Evolutionary conservation across 1,140 invertebrate species (phyloP).

Genomic region (Agraylea sexmaculata): DNA sequence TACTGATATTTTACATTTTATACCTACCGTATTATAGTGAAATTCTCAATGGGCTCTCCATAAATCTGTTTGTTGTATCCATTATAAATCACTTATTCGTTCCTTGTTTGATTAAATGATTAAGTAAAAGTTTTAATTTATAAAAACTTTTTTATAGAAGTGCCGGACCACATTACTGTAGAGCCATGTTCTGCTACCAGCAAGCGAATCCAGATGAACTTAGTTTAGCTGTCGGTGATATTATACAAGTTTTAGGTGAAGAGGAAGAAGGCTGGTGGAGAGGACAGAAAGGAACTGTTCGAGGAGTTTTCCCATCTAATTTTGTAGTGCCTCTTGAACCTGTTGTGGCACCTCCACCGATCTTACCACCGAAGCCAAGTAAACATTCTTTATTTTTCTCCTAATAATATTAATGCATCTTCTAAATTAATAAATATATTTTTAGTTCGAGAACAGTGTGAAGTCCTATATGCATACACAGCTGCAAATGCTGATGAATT

Average conservation of each 20-base stretch:
- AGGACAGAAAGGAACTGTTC: constrained; percentile 57
- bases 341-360: constrained; percentile 30
- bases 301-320: constrained; percentile 87
- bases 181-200: constrained; percentile 82
- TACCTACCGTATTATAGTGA: no score
- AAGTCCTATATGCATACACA: constrained; percentile 80
- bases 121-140: background rate
- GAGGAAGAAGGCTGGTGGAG: constrained; percentile 87
- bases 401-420: background rate
- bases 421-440: constrained; percentile 1
- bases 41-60: no score
- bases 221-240: constrained; percentile 70
- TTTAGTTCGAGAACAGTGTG: constrained; percentile 58
- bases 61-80: no score
- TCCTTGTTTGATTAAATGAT: background rate
- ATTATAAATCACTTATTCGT: no score
- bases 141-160: constrained; percentile 24
- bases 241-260: constrained; percentile 78
- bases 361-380: constrained; percentile 51
- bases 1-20: no score
- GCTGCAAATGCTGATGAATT: constrained; percentile 92
- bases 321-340: constrained; percentile 66
- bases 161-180: constrained; percentile 52
- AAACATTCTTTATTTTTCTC: background rate
- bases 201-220: constrained; percentile 89